Percentiles rank a stretch among this genome's conserved stretches.
These are phyloP conservation scores for Aplysina aerophoba DNA, from an alignment of 37 sponge, comb jelly and placozoan genomes.

Conservation along the genomic window DNA sequence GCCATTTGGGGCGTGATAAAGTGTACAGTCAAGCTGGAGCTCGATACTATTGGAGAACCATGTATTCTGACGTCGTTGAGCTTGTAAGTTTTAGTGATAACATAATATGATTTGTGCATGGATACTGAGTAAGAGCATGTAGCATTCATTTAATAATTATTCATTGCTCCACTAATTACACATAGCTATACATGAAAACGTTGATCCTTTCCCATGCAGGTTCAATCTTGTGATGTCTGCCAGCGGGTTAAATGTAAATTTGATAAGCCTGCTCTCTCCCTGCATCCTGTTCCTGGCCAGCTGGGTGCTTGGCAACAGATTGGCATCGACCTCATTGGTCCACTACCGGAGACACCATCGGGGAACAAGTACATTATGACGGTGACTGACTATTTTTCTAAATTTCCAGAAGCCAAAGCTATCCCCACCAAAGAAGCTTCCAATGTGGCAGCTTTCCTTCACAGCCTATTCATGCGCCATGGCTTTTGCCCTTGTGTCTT, in stretches of 20 bases:
- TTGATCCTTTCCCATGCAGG: neutral
- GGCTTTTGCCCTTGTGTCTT: slow-evolving; percentile 42
- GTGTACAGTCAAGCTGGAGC: slow-evolving; percentile 13
- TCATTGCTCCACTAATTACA: neutral
- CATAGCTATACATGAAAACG: neutral
- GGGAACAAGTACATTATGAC: slow-evolving; percentile 29
- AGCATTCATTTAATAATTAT: neutral
- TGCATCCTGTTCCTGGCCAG: slow-evolving; percentile 42
- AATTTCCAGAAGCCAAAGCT: slow-evolving; percentile 30
- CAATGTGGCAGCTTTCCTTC: slow-evolving; percentile 14
- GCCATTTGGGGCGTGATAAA: slow-evolving; percentile 28
- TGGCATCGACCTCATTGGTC: slow-evolving; percentile 52
- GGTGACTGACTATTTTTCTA: slow-evolving; percentile 35
- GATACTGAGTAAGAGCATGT: neutral
- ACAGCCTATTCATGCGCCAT: slow-evolving; percentile 40
- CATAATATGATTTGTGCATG: too few relatives aligned
- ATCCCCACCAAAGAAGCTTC: slow-evolving; percentile 22
- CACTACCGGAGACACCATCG: too few relatives aligned
- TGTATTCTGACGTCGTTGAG: slow-evolving; percentile 24
- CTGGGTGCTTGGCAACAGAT: slow-evolving; percentile 20
- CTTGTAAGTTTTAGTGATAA: neutral
- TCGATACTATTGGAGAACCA: slow-evolving; percentile 37
- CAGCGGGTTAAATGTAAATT: slow-evolving; percentile 27
- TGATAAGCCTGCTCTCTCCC: slow-evolving; percentile 30
- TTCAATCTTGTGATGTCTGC: slow-evolving; percentile 22